Conservation (phyloP, 2,797 vertebrate species). For the Prunella strophiata region DNA sequence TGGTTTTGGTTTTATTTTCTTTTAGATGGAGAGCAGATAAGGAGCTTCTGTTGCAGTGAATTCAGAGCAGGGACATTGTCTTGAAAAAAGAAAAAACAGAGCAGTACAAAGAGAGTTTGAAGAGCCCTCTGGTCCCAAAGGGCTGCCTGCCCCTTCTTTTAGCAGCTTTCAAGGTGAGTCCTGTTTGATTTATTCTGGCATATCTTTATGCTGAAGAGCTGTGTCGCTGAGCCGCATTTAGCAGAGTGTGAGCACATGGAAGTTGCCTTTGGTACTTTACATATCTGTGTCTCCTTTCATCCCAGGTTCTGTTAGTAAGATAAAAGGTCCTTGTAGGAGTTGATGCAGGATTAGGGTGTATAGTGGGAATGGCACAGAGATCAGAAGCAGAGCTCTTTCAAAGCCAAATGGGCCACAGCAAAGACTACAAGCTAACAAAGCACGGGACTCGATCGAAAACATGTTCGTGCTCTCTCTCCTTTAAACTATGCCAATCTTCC, state of each 20-base stretch:
- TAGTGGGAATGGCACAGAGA: neutral
- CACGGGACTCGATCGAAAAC: neutral
- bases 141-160: neutral
- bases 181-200: neutral
- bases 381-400: conserved; percentile 24
- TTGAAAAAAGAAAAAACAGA: neutral
- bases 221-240: conserved; percentile 28
- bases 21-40: neutral
- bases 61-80: neutral
- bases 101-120: neutral
- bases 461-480: neutral
- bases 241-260: neutral
- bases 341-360: neutral
- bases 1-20: neutral
- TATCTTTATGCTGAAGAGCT: conserved; percentile 12
- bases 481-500: neutral
- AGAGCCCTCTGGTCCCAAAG: neutral
- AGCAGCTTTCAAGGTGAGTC: neutral
- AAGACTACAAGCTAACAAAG: conserved; percentile 17
- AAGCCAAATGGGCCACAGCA: neutral
- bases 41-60: neutral
- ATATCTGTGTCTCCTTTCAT: neutral
- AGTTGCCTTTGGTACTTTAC: conserved; percentile 18
- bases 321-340: conserved; percentile 24
- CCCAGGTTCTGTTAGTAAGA: neutral